phyloP scores from a whole-genome alignment of 2,888 invertebrate species.

The Ecliptopera silaceata region DNA sequence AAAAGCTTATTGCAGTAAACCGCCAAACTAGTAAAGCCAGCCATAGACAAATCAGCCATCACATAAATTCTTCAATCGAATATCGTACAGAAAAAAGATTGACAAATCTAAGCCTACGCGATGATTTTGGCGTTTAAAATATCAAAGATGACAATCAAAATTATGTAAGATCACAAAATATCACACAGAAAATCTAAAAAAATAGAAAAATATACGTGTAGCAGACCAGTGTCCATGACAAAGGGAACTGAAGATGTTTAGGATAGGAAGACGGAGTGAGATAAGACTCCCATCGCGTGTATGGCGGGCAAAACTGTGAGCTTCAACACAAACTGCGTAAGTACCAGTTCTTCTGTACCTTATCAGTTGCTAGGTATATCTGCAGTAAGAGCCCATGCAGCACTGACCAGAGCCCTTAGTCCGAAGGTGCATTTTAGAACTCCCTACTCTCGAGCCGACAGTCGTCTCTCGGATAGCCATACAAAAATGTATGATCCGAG shows the following conservation, averaged over 20 bases:
- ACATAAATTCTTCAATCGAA: background rate
- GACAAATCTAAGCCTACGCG: constrained; percentile 8
- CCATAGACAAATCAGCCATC: no score
- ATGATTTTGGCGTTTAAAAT: constrained; percentile 14
- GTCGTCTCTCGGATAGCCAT: no score
- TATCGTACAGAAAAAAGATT: background rate
- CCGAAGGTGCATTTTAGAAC: no score
- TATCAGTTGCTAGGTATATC: background rate
- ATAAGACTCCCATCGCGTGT: constrained; percentile 46
- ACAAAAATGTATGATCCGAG: no score
- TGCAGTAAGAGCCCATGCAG: no score
- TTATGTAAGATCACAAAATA: constrained; percentile 18
- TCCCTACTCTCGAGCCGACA: no score
- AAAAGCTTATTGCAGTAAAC: no score
- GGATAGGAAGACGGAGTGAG: constrained; percentile 36
- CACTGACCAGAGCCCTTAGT: no score
- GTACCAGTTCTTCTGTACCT: constrained; percentile 34
- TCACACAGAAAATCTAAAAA: background rate
- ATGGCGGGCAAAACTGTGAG: constrained; percentile 71
- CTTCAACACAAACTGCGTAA: constrained; percentile 63
- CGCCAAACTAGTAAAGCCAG: no score
- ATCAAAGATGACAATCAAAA: constrained; percentile 21
- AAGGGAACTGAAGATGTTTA: constrained; percentile 54
- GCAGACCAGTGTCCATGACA: constrained; percentile 41
- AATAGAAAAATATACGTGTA: constrained; percentile 32